These are phyloP conservation scores for Metellina segmentata DNA, from an alignment of 2,888 invertebrate genomes.

Conservation along the genomic window DNA sequence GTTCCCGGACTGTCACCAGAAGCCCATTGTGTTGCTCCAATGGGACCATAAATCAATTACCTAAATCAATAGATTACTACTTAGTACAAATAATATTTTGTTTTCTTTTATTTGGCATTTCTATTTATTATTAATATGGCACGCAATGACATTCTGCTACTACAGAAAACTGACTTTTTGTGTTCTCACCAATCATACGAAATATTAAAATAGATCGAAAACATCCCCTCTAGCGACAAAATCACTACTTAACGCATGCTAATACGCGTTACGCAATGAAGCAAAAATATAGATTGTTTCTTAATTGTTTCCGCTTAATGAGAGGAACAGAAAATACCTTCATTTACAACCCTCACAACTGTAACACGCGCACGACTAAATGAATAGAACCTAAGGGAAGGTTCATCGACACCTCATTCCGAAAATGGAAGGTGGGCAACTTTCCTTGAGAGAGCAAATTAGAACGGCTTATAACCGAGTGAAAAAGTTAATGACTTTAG, in stretches of 20 bases:
- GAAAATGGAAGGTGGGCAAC: slow-evolving; percentile 23
- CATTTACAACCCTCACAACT: neutral
- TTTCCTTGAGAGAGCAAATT: slow-evolving; percentile 41
- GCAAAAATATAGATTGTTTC: neutral
- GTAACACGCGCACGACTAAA: neutral
- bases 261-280: neutral
- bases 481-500: slow-evolving; percentile 67
- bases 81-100: no score
- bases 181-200: no score
- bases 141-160: no score
- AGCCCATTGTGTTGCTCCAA: no score
- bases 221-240: neutral
- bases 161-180: no score
- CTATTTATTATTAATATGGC: no score
- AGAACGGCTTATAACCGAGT: slow-evolving; percentile 24
- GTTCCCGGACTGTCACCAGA: no score
- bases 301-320: neutral
- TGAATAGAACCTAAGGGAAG: neutral
- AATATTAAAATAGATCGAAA: no score
- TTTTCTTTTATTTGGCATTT: no score
- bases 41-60: no score
- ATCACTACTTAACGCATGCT: neutral
- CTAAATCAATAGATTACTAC: no score
- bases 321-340: neutral
- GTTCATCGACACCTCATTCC: slow-evolving; percentile 6